Conservation (phyloP, 1,140 invertebrate species). For the Chymomyza costata region DNA sequence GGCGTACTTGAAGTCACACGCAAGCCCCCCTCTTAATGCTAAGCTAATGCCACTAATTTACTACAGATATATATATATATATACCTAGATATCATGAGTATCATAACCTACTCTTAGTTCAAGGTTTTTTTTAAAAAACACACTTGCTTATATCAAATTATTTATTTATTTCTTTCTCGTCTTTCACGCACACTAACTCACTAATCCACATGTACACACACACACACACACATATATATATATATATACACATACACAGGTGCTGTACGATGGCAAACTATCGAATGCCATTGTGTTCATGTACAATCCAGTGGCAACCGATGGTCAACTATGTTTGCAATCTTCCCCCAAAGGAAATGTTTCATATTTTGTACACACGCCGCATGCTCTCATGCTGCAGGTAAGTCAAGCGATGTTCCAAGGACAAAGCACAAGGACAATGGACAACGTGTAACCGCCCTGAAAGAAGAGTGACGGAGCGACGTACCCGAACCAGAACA, state of each 20-base stretch:
- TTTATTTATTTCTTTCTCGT: too few species aligned
- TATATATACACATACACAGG: conserved; percentile 78
- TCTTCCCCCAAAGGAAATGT: conserved; percentile 97
- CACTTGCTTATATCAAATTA: too few species aligned
- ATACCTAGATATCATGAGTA: too few species aligned
- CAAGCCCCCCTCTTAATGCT: too few species aligned
- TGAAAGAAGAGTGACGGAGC: too few species aligned
- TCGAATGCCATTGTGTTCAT: conserved; percentile 98
- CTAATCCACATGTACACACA: conserved; percentile 9
- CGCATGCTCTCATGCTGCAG: conserved; percentile 98
- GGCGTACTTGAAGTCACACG: too few species aligned
- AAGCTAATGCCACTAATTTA: too few species aligned
- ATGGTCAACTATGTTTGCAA: conserved; percentile 98
- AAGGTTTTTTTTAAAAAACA: too few species aligned
- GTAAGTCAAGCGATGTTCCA: conserved; percentile 77
- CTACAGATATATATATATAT: too few species aligned
- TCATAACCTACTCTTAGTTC: too few species aligned
- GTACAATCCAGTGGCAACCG: conserved; percentile 99
- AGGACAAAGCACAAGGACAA: not conserved
- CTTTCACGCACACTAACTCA: conserved; percentile 19
- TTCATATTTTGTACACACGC: conserved; percentile 98
- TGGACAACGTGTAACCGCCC: too few species aligned
- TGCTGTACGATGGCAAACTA: conserved; percentile 98
- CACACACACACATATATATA: conserved; percentile 9
- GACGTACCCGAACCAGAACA: conserved; percentile 1